These are phyloP conservation scores for Porites evermanni DNA, from an alignment of 92 coral and sea anemone genomes.

Conservation along the genomic window DNA sequence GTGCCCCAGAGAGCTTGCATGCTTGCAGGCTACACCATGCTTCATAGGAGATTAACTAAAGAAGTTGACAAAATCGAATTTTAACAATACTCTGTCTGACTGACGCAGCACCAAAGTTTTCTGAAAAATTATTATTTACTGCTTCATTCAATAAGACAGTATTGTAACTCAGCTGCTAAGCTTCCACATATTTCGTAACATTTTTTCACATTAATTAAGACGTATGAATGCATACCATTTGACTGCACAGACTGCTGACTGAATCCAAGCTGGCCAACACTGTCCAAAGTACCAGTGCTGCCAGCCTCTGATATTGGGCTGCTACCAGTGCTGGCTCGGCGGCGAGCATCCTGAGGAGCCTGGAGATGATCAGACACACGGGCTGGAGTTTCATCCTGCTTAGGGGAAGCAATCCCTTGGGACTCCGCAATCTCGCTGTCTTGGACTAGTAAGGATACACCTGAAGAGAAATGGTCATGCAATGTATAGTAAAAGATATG, in stretches of 20 bases:
- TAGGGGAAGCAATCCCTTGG: slow-evolving; percentile 60
- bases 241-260: slow-evolving; percentile 63
- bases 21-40: too few relatives aligned
- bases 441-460: slow-evolving; percentile 84
- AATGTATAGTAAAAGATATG: not conserved
- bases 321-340: slow-evolving; percentile 80
- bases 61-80: too few relatives aligned
- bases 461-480: slow-evolving; percentile 35
- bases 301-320: slow-evolving; percentile 72
- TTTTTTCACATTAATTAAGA: not conserved
- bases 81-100: too few relatives aligned
- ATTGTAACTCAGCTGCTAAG: too few relatives aligned
- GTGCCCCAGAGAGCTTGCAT: too few relatives aligned
- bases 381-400: slow-evolving; percentile 27
- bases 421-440: slow-evolving; percentile 88
- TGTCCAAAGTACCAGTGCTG: slow-evolving; percentile 51
- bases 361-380: slow-evolving; percentile 21
- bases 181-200: too few relatives aligned
- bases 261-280: slow-evolving; percentile 43
- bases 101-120: too few relatives aligned
- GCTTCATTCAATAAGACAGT: too few relatives aligned
- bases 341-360: slow-evolving; percentile 45
- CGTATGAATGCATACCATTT: slow-evolving; percentile 55
- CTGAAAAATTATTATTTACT: too few relatives aligned
- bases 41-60: too few relatives aligned